Base-by-base conservation (phyloP, 2,888 invertebrate genomes). In the Eumacrocentrus americanus region DNA sequence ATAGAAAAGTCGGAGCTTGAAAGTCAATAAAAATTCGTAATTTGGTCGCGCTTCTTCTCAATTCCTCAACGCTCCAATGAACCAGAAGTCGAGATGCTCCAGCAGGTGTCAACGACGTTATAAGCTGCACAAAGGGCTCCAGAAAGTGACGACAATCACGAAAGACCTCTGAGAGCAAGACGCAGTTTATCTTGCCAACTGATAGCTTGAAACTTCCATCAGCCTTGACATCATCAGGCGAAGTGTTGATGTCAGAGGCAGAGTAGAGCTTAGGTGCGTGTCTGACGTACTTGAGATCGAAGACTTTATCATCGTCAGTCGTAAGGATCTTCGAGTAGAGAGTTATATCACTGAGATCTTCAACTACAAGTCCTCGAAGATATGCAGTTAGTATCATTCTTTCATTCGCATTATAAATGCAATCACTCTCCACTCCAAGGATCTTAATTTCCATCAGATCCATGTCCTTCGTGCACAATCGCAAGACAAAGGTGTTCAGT, bases 251-350 rank as follows among this genome's bases (percentile, higher is more conserved):
- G 9, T 79, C 84, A 83, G 80, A 81, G 81, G 73, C 85, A 46
- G 82, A 83, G 61, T 83, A 83, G 48, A 85, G 71, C 62, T 82
- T 83, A 6, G 88, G 85, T 34, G 88, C 88, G 14, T 90, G 87
- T 6, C 89, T 84, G 0, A 91, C 89, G 74, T 90, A 91, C 78
- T 92, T 92, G 48, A 92, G 79, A 72, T 92, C 91, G 64, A 91
- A 83, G 0, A 92, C 89, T 74, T 89, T 90, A 74, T 92, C 92
- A 72, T 91, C 91, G 66, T 92, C 91, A 0, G 91, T 88, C 76
- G 88, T 87, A 20, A 92, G 78, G 58, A 92, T 83, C 91, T 90
- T 91, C 0, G 89, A 87, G 74, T 92, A 92, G 9, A 92, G 81
- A 0, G 91, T 91, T 47, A 88, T 85, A 55, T 90, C 89, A 2